These are phyloP conservation scores for Drosophila sproati DNA, from an alignment of 1,140 invertebrate genomes.

Conservation along the genomic window DNA sequence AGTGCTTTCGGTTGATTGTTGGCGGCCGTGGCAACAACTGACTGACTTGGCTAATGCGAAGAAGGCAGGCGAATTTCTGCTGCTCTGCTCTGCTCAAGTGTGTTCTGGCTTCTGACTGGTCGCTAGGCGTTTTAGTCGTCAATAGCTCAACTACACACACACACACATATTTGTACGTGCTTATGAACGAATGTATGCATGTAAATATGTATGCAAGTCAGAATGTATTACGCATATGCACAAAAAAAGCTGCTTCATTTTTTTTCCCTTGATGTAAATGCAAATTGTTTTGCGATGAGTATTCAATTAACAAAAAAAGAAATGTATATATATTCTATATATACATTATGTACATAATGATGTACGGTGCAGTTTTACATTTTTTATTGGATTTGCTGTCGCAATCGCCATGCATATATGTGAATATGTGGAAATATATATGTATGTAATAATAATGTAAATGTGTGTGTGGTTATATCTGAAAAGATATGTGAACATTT, in stretches of 20 bases:
- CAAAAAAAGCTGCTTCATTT: slow-evolving; percentile 10
- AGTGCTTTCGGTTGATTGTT: slow-evolving; percentile 74
- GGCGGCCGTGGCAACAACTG: slow-evolving; percentile 66
- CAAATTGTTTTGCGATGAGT: slow-evolving; percentile 3
- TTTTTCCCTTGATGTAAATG: neutral
- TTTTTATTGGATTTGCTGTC: slow-evolving; percentile 43
- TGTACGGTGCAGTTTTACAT: neutral
- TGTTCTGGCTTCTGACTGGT: slow-evolving; percentile 32
- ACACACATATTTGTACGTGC: neutral
- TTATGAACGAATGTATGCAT: slow-evolving; percentile 9
- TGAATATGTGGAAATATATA: slow-evolving; percentile 19
- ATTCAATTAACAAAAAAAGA: slow-evolving; percentile 10
- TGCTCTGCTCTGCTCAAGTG: slow-evolving; percentile 36
- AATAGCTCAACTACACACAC: slow-evolving; percentile 38
- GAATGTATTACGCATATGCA: slow-evolving; percentile 46
- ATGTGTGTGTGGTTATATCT: slow-evolving; percentile 12
- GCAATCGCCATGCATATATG: slow-evolving; percentile 45
- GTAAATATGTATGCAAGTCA: slow-evolving; percentile 18
- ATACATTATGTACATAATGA: neutral
- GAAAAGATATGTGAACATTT: slow-evolving; percentile 7
- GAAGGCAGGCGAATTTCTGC: slow-evolving; percentile 7
- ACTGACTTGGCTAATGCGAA: slow-evolving; percentile 65
- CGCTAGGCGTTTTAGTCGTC: slow-evolving; percentile 51
- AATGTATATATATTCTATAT: neutral
- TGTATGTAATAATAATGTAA: slow-evolving; percentile 23